Evolutionary conservation across 2,888 invertebrate genomes (phyloP).

Genomic region (Chirona hameri): DNA sequence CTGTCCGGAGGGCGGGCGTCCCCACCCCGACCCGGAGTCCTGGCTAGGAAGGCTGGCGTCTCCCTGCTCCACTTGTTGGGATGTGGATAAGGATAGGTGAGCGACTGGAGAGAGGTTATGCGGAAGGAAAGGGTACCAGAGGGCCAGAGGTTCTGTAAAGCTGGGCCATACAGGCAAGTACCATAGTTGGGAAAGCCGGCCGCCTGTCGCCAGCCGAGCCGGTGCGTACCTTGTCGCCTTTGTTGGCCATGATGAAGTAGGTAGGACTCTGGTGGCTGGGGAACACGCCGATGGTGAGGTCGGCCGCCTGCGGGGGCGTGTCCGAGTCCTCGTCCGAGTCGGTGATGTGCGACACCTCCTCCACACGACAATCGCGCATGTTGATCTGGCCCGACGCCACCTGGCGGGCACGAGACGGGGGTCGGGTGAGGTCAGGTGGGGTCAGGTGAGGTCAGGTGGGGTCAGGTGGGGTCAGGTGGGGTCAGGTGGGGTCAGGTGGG

Average conservation of each 20-base stretch:
- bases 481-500: not conserved
- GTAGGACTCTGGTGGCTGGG: conserved; percentile 87
- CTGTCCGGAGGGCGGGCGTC: too few species aligned
- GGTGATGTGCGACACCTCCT: conserved; percentile 89
- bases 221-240: conserved; percentile 77
- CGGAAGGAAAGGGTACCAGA: too few species aligned
- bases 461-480: not conserved
- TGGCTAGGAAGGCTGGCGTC: too few species aligned
- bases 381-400: conserved; percentile 92
- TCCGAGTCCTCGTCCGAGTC: conserved; percentile 86
- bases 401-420: conserved; percentile 51
- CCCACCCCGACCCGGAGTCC: too few species aligned
- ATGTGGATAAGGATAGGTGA: too few species aligned
- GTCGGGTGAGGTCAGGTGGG: not conserved
- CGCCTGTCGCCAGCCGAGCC: not conserved
- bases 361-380: conserved; percentile 90
- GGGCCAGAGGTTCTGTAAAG: too few species aligned
- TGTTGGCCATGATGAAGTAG: conserved; percentile 84
- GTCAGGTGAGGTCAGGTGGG: not conserved
- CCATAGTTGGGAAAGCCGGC: too few species aligned
- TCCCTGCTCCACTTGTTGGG: too few species aligned
- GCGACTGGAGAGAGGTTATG: too few species aligned
- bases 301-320: conserved; percentile 53
- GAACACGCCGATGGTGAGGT: conserved; percentile 87
- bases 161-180: too few species aligned